phyloP scores from a whole-genome alignment of 2,888 invertebrate species.

The Tetragonisca angustula region DNA sequence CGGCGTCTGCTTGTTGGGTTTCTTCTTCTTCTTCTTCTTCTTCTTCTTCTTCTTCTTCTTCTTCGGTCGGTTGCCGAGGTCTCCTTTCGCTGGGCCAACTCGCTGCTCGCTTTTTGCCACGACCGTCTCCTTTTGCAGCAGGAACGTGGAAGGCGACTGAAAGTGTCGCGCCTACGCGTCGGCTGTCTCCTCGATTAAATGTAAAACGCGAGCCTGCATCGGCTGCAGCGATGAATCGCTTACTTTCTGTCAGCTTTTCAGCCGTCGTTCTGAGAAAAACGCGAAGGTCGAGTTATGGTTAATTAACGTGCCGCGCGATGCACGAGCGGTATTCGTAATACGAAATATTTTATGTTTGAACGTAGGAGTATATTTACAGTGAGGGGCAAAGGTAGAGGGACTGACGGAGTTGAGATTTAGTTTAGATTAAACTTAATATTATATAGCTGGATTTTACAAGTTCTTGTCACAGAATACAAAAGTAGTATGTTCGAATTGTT shows the following conservation, averaged over 20 bases:
- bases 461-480: no score
- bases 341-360: background rate
- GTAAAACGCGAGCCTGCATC: slow-evolving; percentile 39
- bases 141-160: slow-evolving; percentile 18
- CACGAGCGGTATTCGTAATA: no score
- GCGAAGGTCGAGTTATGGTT: background rate
- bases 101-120: slow-evolving; percentile 31
- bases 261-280: slow-evolving; percentile 23
- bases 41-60: background rate
- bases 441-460: no score
- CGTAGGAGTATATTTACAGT: background rate
- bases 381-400: no score
- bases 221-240: background rate
- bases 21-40: slow-evolving; percentile 29
- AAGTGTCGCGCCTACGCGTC: slow-evolving; percentile 46
- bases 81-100: slow-evolving; percentile 36
- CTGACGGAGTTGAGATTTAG: no score
- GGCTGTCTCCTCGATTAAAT: slow-evolving; percentile 26
- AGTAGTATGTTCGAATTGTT: no score
- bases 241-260: background rate
- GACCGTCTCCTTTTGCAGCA: slow-evolving; percentile 37
- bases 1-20: slow-evolving; percentile 26
- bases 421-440: no score
- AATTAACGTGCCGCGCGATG: background rate
- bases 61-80: background rate